Percentiles rank a stretch among this genome's conserved stretches.
These are phyloP conservation scores for Onychostruthus taczanowskii DNA, from an alignment of 2,113 vertebrate species.

Conservation along the genomic window DNA sequence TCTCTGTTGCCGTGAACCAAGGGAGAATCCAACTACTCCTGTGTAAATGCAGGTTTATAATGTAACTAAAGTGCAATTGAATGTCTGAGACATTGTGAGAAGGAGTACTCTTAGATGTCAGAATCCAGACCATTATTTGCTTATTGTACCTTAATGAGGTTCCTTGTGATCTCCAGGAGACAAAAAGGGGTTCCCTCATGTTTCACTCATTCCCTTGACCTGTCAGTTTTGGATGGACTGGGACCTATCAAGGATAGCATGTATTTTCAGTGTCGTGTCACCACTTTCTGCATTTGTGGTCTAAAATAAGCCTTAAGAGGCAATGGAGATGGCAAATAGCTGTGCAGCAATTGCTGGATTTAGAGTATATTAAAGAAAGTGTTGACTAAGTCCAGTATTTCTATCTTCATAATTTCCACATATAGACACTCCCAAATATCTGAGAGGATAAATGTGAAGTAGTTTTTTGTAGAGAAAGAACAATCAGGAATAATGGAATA, in stretches of 20 bases:
- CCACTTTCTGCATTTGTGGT: neutral
- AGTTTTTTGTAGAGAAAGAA: neutral
- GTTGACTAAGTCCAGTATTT: neutral
- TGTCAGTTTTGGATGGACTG: neutral
- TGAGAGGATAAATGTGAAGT: neutral
- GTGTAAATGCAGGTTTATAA: neutral
- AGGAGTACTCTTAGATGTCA: neutral
- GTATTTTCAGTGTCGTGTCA: neutral
- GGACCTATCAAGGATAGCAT: fast-evolving
- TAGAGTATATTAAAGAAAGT: neutral
- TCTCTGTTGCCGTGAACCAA: neutral
- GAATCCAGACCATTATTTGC: neutral
- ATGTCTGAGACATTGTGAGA: neutral
- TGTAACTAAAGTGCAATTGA: neutral
- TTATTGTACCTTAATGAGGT: neutral
- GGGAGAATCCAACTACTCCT: neutral
- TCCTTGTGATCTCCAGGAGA: neutral
- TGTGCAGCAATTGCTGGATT: neutral
- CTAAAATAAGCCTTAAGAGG: neutral
- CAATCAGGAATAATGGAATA: neutral
- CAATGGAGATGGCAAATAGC: neutral
- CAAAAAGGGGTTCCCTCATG: neutral
- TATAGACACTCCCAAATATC: neutral
- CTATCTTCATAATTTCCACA: neutral
- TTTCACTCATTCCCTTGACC: neutral